Evolutionary conservation across 2,888 invertebrate species (phyloP), one percentile per base, ranked within the genome.

Genomic region (Stenoptilia bipunctidactyla): DNA sequence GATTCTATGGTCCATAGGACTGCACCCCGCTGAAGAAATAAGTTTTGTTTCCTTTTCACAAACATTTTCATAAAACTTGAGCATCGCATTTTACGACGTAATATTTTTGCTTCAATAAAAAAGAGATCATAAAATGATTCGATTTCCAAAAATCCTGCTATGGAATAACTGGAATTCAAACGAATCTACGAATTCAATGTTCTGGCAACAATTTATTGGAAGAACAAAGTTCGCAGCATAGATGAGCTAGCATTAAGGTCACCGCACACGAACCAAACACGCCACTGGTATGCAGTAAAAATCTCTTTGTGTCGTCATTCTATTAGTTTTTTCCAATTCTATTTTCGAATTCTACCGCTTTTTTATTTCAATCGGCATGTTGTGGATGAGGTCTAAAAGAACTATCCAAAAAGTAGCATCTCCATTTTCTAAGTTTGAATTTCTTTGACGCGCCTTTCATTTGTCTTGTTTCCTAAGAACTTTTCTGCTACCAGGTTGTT

Each of bases 391-490:
- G 44, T 20, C 20, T 20, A 20, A 20, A 20, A 20, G 3, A 5
- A 20, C 20, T 20, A 8, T 8, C 20, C 20, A 20, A 20, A 20
- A 5, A 8, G 8, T 3, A 20, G 20, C 20, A 20, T 20, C 30
- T 30, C 6, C n/a, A 3, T n/a, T 30, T 30, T 4, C 4, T 4
- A 12, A 34, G 6, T 13, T 13, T 13, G 34, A 34, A 34, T 34
- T 44, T 44, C 44, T 37, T 43, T 42, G 40, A 47, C 48, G 44
- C 40, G 50, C 57, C 57, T 69, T 68, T 66, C 64, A 66, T 72
- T 71, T 69, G 67, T 71, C 63, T 68, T 64, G 61, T 71, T 71
- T 62, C 66, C 70, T 70, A 66, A 62, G 61, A 72, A 66, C 63
- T 66, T 58, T 45, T 44, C 45, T 47, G 46, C 53, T 49, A 52